Conservation (phyloP, 2,888 invertebrate genomes). For the Synergus umbraculus region DNA sequence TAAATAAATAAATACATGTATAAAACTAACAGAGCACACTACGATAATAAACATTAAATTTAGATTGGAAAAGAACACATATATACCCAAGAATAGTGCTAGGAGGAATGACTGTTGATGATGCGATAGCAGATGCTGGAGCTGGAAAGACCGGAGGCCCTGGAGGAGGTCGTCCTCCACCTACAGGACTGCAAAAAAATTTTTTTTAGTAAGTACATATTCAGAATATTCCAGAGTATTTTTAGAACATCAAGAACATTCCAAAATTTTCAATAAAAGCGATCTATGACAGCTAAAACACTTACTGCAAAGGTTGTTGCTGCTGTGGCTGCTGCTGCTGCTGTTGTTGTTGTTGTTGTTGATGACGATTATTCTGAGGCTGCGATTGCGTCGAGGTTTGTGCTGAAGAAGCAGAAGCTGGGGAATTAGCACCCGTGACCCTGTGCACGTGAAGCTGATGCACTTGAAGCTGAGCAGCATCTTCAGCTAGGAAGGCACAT, state of each 20-base stretch:
- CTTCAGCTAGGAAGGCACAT: conserved; percentile 92
- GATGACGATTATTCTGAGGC: conserved; percentile 57
- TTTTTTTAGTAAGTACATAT: neutral
- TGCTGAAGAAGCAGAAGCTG: conserved; percentile 55
- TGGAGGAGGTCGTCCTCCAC: conserved; percentile 73
- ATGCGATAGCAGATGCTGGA: conserved; percentile 80
- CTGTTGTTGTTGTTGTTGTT: conserved; percentile 54
- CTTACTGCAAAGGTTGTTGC: conserved; percentile 66
- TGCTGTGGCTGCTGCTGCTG: conserved; percentile 46
- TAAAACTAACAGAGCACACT: conserved; percentile 5
- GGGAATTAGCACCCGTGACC: conserved; percentile 64
- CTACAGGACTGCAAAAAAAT: conserved; percentile 65
- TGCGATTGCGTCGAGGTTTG: conserved; percentile 50
- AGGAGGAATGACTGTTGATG: conserved; percentile 71
- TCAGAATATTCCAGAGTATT: neutral
- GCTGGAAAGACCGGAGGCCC: conserved; percentile 75
- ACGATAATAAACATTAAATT: conserved; percentile 40
- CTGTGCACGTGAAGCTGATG: conserved; percentile 82
- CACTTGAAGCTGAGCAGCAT: conserved; percentile 86
- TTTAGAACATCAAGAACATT: neutral
- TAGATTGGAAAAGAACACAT: conserved; percentile 8
- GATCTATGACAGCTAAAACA: neutral
- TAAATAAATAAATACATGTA: no score
- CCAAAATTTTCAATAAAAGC: neutral
- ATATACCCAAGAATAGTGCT: conserved; percentile 74